Evolutionary conservation across 2,888 invertebrate species (phyloP).

Genomic region (Drosophila nigritarsus): DNA sequence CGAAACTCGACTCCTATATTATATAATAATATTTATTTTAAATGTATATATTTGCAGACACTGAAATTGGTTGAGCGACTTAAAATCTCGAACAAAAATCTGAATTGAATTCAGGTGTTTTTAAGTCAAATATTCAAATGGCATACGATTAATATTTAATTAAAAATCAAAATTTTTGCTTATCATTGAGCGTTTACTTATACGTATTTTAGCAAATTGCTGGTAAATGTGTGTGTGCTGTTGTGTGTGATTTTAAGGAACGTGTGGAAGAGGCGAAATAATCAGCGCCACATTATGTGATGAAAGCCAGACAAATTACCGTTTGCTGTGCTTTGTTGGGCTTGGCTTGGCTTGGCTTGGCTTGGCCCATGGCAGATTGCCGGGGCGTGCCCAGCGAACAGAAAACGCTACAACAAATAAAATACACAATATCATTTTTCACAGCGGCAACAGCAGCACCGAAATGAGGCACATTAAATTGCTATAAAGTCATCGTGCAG

Average conservation of each 20-base stretch:
- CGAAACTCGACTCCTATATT: background rate
- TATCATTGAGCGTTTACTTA: constrained; percentile 8
- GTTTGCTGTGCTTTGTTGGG: constrained; percentile 22
- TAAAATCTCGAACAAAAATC: background rate
- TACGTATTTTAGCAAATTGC: constrained; percentile 31
- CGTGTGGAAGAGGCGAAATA: constrained; percentile 16
- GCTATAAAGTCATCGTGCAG: constrained; percentile 72
- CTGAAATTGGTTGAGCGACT: background rate
- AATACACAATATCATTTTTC: constrained; percentile 68
- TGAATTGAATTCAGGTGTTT: background rate
- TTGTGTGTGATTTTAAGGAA: constrained; percentile 12
- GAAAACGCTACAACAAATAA: constrained; percentile 20
- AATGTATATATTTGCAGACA: background rate
- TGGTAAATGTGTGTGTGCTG: constrained; percentile 32
- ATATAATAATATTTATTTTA: no score
- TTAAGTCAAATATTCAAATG: background rate
- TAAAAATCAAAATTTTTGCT: constrained; percentile 3
- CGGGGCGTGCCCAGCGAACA: constrained; percentile 23
- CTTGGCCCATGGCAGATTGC: constrained; percentile 29
- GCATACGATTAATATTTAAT: constrained; percentile 1
- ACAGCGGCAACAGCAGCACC: constrained; percentile 27
- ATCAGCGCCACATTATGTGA: constrained; percentile 39
- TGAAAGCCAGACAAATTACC: constrained; percentile 68
- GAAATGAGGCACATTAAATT: constrained; percentile 68
- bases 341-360: background rate